Base-by-base conservation (phyloP, 2,797 vertebrate species). In the Hephaestus fuliginosus region DNA sequence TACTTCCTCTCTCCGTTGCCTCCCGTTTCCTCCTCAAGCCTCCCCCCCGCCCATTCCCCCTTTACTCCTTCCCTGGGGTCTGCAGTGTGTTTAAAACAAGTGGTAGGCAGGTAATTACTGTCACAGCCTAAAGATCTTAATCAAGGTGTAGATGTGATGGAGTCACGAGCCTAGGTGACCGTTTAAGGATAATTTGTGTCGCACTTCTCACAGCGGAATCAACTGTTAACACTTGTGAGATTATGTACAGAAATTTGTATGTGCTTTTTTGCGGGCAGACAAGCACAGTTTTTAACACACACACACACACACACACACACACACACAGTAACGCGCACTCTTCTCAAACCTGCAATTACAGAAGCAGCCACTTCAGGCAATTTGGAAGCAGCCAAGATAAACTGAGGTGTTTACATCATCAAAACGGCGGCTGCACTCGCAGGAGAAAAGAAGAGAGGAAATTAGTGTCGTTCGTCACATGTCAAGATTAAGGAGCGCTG, bases 331-430 rank as follows among this genome's bases (percentile, higher is more conserved):
- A 55, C 28, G 1, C 65, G 64, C 81, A 61, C 73, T 82, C 49
- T 49, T 28, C 75, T 70, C 81, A 78, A 91, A 91, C 84, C 80
- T 33, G 67, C 86, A 94, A 93, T 95, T 92, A 95, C 80, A 82
- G 62, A 82, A 81, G 67, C 68, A 82, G 81, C 79, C 88, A 87
- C 91, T 92, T 89, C 80, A 90, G 87, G 88, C 76, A 89, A 86
- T 90, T 89, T 89, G 48, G 78, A 82, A 78, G 78, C 80, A 74
- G 60, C 63, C 18, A 33, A 48, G 74, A 87, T 86, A 89, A 91
- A 89, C 78, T 2, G 39, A 85, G 86, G 82, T 87, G 90, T 92
- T 93, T 90, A 91, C 90, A 84, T 89, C 87, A 82, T 86, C 72
- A 79, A 70, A 86, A 77, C 33, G 2, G 17, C 0, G 25, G 72